Base-by-base conservation (phyloP, 2,113 vertebrate species). In the Leiothrix lutea region DNA sequence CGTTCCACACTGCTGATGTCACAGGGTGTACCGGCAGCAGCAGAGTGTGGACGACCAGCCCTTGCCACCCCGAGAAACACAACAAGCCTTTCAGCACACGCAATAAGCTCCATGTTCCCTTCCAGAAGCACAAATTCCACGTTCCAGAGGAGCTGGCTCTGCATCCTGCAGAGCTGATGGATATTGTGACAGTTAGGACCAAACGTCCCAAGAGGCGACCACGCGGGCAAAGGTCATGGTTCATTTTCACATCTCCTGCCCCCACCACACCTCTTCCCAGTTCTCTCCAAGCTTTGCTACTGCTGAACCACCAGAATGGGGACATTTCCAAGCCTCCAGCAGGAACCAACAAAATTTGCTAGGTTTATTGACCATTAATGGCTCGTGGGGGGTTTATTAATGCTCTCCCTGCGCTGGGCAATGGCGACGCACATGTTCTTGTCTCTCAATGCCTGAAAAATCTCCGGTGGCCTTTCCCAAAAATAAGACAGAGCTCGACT, bases 391-490 rank as follows among this genome's bases (percentile, higher is more conserved):
- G n/a, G n/a, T n/a, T n/a, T n/a, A n/a, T n/a, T n/a, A n/a, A n/a
- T 45, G 71, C 66, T 11, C 67, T 93, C 51, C 58, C 25, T 58
- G 23, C 2, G 2, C 45, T 50, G 54, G 62, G 58, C 75, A 48
- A 80, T 3, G 33, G 4, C 0, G 1, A 70, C 1, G 1, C 0
- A 35, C 22, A 5, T 0, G 1, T 50, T 90, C 80, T 56, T 88
- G 51, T 70, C 61, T 78, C 65, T 80, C n/a, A 14, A 88, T 7
- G 28, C 79, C 81, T 86, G 85, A 80, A 82, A 83, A 58, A 56
- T 51, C 79, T 60, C 67, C 17, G 3, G 56, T 45, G 75, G 75
- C 69, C 93, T 90, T 95, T 71, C 56, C 61, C 56, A 29, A 73
- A 61, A 88, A 14, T 15, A 65, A 86, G 62, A 54, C 47, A 48